Conservation (phyloP, 1,140 invertebrate genomes). For the Diachasma alloeum region DNA sequence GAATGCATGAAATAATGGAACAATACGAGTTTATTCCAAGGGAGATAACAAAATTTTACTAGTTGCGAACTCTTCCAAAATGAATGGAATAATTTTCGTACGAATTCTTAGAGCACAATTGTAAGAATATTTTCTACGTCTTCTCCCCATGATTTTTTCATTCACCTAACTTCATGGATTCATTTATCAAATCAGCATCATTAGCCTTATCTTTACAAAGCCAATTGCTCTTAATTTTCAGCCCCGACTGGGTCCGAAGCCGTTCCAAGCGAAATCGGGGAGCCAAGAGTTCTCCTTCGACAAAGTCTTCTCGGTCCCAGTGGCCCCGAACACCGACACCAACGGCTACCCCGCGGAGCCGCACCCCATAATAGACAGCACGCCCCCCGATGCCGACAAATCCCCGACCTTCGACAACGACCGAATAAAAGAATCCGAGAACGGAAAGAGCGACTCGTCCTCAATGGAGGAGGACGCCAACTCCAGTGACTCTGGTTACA, state of each 20-base stretch:
- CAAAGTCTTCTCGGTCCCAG: slow-evolving; percentile 80
- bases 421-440: slow-evolving; percentile 58
- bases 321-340: slow-evolving; percentile 69
- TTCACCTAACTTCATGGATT: too few relatives aligned
- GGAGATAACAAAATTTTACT: too few relatives aligned
- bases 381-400: slow-evolving; percentile 48
- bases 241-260: slow-evolving; percentile 83
- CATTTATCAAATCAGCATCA: too few relatives aligned
- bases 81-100: too few relatives aligned
- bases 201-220: too few relatives aligned
- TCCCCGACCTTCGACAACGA: slow-evolving; percentile 53
- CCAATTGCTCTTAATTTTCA: slow-evolving; percentile 54
- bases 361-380: slow-evolving; percentile 30
- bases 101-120: too few relatives aligned
- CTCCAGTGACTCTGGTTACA: slow-evolving; percentile 69
- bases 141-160: too few relatives aligned
- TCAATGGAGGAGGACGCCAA: slow-evolving; percentile 72
- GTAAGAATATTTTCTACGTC: too few relatives aligned
- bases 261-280: slow-evolving; percentile 78
- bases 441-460: slow-evolving; percentile 70
- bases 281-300: slow-evolving; percentile 79
- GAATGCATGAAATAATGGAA: too few relatives aligned
- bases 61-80: too few relatives aligned
- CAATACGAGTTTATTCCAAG: too few relatives aligned
- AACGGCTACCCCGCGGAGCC: slow-evolving; percentile 41